Evolutionary conservation across 2,888 invertebrate genomes (phyloP).

Genomic region (Podabrus alpinus): DNA sequence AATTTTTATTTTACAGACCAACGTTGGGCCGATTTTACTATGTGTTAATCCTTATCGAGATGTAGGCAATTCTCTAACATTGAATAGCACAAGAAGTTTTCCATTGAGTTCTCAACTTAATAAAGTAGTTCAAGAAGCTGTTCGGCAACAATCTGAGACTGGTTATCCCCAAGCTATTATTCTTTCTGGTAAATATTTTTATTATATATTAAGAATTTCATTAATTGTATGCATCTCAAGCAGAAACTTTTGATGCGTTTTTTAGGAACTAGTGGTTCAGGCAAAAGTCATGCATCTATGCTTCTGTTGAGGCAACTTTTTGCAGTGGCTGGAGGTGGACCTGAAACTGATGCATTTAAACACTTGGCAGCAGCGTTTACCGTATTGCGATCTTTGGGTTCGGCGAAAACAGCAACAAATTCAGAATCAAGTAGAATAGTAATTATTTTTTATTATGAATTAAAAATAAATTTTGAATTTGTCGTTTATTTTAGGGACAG

Average conservation of each 20-base stretch:
- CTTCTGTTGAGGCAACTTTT: slow-evolving; percentile 86
- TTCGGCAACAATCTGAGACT: slow-evolving; percentile 91
- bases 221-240: slow-evolving; percentile 17
- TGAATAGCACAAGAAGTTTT: slow-evolving; percentile 73
- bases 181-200: slow-evolving; percentile 68
- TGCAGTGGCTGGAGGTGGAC: slow-evolving; percentile 92
- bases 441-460: slow-evolving; percentile 44
- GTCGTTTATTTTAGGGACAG: slow-evolving; percentile 70
- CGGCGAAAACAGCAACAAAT: slow-evolving; percentile 88
- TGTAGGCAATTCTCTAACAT: slow-evolving; percentile 83
- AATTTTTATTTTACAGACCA: slow-evolving; percentile 69
- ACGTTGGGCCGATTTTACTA: slow-evolving; percentile 88
- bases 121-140: slow-evolving; percentile 88
- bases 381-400: slow-evolving; percentile 87
- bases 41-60: slow-evolving; percentile 90
- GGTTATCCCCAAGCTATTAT: slow-evolving; percentile 96
- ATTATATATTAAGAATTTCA: slow-evolving; percentile 18
- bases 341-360: slow-evolving; percentile 95
- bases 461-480: not conserved
- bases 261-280: slow-evolving; percentile 85
- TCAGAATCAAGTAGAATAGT: slow-evolving; percentile 93
- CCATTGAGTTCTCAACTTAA: slow-evolving; percentile 80
- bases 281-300: slow-evolving; percentile 94
- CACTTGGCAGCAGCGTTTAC: slow-evolving; percentile 95
- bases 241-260: slow-evolving; percentile 24